These are phyloP conservation scores for Sebastes matsubarae DNA, from an alignment of 2,797 vertebrate species.

Conservation along the genomic window DNA sequence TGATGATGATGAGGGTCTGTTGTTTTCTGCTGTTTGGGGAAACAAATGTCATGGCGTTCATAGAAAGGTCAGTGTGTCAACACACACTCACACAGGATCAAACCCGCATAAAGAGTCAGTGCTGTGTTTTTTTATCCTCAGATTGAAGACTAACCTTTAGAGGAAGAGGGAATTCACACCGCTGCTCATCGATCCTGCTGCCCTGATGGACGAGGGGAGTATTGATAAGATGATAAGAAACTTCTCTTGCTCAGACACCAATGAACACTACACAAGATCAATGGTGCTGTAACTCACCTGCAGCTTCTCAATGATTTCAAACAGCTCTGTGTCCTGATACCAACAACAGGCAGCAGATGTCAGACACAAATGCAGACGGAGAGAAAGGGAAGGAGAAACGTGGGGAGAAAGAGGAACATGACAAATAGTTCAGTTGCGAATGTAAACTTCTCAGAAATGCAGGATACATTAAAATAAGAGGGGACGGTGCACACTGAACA, in stretches of 20 bases:
- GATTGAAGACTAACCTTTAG: slow-evolving; percentile 73
- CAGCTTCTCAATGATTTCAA: slow-evolving; percentile 88
- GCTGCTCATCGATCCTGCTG: slow-evolving; percentile 86
- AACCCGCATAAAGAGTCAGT: not conserved
- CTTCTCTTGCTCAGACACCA: slow-evolving; percentile 29
- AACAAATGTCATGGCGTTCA: slow-evolving; percentile 22
- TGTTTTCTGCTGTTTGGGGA: slow-evolving; percentile 30
- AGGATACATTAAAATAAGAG: not conserved
- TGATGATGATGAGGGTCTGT: slow-evolving; percentile 14
- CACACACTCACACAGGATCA: slow-evolving; percentile 5
- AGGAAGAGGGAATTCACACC: slow-evolving; percentile 84
- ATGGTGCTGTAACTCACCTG: slow-evolving; percentile 76
- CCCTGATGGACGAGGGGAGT: slow-evolving; percentile 75
- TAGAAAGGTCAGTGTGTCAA: slow-evolving; percentile 36
- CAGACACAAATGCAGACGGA: slow-evolving; percentile 11
- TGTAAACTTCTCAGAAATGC: slow-evolving; percentile 19
- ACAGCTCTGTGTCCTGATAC: slow-evolving; percentile 83
- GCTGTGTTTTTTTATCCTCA: not conserved
- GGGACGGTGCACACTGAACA: not conserved
- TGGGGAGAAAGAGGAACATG: slow-evolving; percentile 50
- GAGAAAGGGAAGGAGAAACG: slow-evolving; percentile 44
- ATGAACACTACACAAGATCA: slow-evolving; percentile 28
- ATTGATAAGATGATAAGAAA: slow-evolving; percentile 36
- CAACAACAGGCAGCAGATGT: slow-evolving; percentile 19
- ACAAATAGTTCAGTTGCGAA: slow-evolving; percentile 9